A percentile compares a stretch with the other conserved stretches of the same genome.
Conservation (phyloP, 23 tunicate species). For the Botrylloides violaceus region DNA sequence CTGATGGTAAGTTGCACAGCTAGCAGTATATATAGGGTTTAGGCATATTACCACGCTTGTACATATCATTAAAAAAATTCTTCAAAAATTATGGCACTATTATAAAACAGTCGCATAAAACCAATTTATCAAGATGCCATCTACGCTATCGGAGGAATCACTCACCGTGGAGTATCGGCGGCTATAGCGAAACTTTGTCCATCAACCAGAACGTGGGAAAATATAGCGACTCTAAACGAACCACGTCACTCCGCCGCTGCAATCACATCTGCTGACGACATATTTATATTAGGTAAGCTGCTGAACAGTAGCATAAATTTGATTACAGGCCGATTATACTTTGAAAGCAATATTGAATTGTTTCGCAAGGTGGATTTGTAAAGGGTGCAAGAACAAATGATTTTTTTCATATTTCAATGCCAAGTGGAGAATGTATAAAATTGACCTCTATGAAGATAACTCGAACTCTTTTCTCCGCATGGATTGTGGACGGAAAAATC, state of each 20-base stretch:
- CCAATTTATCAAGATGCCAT: not conserved
- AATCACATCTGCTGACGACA: not conserved
- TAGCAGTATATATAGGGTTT: not conserved
- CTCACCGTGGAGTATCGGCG: not conserved
- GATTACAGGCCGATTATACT: too few relatives aligned
- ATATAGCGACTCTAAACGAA: not conserved
- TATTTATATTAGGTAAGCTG: constrained; percentile 18
- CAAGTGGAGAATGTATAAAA: not conserved
- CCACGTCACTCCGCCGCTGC: constrained; percentile 18
- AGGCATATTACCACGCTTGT: not conserved
- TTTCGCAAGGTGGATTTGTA: constrained; percentile 7
- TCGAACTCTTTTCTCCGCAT: constrained; percentile 2
- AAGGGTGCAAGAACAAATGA: not conserved
- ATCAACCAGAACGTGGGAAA: not conserved
- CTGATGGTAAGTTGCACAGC: constrained; percentile 6
- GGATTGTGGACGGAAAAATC: constrained; percentile 20
- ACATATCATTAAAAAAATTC: not conserved
- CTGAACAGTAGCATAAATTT: too few relatives aligned
- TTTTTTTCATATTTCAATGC: not conserved
- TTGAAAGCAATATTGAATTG: too few relatives aligned
- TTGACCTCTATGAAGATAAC: constrained; percentile 17
- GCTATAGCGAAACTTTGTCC: not conserved
- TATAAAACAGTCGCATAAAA: too few relatives aligned
- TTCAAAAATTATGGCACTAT: not conserved
- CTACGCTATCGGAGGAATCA: not conserved